A percentile compares a stretch with the other conserved stretches of the same genome.
Evolutionary conservation across 35 echinoderm and acorn worm genomes (phyloP).

Genomic region (Lytechinus pictus): DNA sequence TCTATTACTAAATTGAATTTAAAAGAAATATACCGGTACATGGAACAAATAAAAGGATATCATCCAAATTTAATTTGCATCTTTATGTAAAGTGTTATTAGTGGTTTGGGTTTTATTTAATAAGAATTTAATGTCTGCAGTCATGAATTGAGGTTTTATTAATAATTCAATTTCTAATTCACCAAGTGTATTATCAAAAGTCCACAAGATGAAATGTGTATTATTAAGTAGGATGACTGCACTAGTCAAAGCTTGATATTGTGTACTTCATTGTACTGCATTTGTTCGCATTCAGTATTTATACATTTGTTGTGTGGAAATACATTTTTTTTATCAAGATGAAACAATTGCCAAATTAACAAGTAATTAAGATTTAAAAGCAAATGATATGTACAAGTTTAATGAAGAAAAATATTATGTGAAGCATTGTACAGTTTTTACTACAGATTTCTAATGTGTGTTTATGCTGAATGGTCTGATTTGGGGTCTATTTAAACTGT

Average conservation of each 20-base stretch:
- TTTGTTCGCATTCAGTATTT: not conserved
- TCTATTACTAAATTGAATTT: no score
- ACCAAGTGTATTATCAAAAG: no score
- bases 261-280: not conserved
- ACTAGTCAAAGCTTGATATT: not conserved
- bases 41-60: no score
- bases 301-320: not conserved
- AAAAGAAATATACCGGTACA: no score
- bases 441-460: not conserved
- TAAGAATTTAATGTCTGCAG: no score
- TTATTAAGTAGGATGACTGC: not conserved
- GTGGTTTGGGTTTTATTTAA: no score
- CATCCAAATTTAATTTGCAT: no score
- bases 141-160: no score
- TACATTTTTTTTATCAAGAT: not conserved
- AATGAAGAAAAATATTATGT: not conserved
- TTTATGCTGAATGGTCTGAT: not conserved
- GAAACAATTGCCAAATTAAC: slow-evolving; percentile 8
- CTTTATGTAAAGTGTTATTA: no score
- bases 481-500: not conserved
- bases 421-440: not conserved
- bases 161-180: no score
- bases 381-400: not conserved
- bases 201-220: not conserved
- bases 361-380: not conserved